Evolutionary conservation across 2,113 vertebrate species (phyloP).

Genomic region (Chlorodrepanis virens): DNA sequence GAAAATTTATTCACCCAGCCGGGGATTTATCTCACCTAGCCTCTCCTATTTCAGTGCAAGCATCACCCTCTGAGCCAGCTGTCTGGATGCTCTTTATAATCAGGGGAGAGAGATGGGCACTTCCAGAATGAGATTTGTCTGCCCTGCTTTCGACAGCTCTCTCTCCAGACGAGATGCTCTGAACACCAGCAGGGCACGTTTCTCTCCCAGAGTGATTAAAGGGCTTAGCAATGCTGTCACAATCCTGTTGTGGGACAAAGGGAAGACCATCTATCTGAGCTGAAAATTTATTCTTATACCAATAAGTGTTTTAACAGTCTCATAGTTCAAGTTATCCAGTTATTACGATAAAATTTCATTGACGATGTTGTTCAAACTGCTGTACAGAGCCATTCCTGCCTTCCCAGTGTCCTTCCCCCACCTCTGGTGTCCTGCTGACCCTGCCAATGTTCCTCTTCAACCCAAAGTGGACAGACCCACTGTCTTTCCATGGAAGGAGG

Average conservation of each 20-base stretch:
- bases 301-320: neutral
- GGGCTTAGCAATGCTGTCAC: neutral
- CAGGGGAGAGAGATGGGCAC: neutral
- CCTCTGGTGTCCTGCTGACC: neutral
- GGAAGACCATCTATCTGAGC: neutral
- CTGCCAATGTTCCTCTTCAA: neutral
- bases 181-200: neutral
- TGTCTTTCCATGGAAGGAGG: neutral
- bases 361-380: neutral
- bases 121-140: neutral
- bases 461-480: neutral
- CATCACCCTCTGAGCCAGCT: neutral
- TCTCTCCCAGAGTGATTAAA: neutral
- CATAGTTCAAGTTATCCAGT: neutral
- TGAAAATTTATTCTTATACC: neutral
- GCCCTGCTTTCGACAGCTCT: neutral
- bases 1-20: neutral
- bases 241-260: neutral
- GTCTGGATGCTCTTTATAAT: neutral
- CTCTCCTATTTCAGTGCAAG: neutral
- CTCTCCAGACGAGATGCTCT: neutral
- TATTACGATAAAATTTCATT: neutral
- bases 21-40: conserved; percentile 18
- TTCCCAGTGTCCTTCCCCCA: neutral
- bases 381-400: neutral